These are phyloP conservation scores for Lampropteryx suffumata DNA, from an alignment of 2,888 invertebrate genomes.

Conservation along the genomic window DNA sequence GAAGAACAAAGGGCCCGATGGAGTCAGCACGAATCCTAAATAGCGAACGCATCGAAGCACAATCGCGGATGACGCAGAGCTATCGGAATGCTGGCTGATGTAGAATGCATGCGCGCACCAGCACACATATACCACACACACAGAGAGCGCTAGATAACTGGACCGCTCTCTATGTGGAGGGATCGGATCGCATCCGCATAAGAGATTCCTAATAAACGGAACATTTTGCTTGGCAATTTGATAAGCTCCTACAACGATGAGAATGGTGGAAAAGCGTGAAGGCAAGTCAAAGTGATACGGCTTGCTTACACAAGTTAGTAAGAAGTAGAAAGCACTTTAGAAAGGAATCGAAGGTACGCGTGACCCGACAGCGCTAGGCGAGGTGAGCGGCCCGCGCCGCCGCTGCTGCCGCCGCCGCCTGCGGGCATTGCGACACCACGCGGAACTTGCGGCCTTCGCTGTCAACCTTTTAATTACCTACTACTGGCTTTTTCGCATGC, in stretches of 20 bases:
- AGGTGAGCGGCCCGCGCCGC: constrained; percentile 67
- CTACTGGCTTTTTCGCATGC: constrained; percentile 58
- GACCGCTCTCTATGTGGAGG: constrained; percentile 51
- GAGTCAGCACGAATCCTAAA: constrained; percentile 54
- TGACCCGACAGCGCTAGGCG: constrained; percentile 70
- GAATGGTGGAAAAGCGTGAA: constrained; percentile 59
- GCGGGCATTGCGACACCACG: constrained; percentile 54
- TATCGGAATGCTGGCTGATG: constrained; percentile 73
- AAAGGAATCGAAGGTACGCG: constrained; percentile 79
- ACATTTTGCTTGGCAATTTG: constrained; percentile 51
- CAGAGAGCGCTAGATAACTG: constrained; percentile 55
- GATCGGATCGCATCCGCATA: constrained; percentile 52
- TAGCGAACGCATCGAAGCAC: constrained; percentile 59
- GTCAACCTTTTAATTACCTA: constrained; percentile 75
- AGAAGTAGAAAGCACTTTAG: constrained; percentile 79
- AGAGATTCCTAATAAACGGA: constrained; percentile 35
- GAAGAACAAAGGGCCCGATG: constrained; percentile 51
- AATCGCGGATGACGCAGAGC: constrained; percentile 66
- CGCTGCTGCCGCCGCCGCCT: constrained; percentile 38
- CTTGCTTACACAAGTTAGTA: constrained; percentile 50
- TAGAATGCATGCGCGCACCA: constrained; percentile 63
- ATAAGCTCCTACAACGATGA: constrained; percentile 52
- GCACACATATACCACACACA: constrained; percentile 39
- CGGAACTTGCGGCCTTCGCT: constrained; percentile 76
- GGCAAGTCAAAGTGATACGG: constrained; percentile 58